Evolutionary conservation across 2,797 vertebrate species (phyloP).

Genomic region (Hemitrygon akajei): DNA sequence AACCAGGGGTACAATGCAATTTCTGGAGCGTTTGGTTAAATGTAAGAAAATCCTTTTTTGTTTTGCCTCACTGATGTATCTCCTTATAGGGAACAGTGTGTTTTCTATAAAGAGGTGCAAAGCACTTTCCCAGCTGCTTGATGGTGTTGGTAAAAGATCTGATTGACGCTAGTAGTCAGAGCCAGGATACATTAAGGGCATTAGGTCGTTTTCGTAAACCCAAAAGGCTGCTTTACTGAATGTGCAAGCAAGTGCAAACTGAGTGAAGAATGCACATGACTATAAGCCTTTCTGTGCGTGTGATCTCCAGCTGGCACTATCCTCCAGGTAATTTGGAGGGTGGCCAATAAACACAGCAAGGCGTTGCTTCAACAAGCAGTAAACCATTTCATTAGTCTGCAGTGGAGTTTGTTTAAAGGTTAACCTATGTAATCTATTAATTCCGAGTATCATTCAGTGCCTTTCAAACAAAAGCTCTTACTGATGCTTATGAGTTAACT

Average conservation of each 20-base stretch:
- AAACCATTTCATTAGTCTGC: background rate
- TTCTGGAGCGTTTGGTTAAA: background rate
- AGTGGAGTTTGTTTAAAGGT: background rate
- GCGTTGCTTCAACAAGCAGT: conserved; percentile 19
- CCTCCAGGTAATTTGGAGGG: background rate
- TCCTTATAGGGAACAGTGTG: background rate
- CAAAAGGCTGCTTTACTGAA: conserved; percentile 23
- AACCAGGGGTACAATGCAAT: background rate
- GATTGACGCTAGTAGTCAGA: background rate
- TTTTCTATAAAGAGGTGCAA: conserved; percentile 31
- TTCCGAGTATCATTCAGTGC: background rate
- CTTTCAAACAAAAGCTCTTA: background rate
- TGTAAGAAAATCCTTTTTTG: conserved; percentile 16
- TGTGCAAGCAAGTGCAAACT: background rate
- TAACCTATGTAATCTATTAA: background rate
- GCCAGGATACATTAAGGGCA: conserved; percentile 1
- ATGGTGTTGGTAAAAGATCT: conserved; percentile 16
- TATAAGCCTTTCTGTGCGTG: conserved; percentile 4
- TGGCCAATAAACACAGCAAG: background rate
- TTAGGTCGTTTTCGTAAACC: conserved; percentile 20
- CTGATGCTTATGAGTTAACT: background rate
- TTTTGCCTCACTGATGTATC: conserved; percentile 5
- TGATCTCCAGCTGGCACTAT: background rate
- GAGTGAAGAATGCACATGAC: conserved; percentile 22
- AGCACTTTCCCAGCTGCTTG: conserved; percentile 24